phyloP scores from a whole-genome alignment of 2,113 vertebrate genomes.

The Dryoscopus gambensis region DNA sequence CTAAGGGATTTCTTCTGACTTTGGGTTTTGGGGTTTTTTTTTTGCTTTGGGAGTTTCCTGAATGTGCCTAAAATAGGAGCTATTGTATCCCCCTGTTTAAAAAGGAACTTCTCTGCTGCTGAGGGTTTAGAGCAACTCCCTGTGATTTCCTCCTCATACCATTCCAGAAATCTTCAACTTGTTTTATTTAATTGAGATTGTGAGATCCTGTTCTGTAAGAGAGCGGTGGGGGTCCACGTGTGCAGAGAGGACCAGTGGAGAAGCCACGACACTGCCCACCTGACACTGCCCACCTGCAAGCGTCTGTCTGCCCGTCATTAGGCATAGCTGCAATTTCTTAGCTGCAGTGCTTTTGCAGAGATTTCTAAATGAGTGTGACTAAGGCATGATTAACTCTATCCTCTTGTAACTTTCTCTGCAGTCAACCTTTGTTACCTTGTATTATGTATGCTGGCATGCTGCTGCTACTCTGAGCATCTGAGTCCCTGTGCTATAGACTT shows the following conservation, averaged over 20 bases:
- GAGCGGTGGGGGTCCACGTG: fast-evolving
- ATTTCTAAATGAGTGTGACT: not conserved
- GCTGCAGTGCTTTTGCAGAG: not conserved
- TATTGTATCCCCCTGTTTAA: not conserved
- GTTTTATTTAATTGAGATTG: not conserved
- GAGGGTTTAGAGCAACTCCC: not conserved
- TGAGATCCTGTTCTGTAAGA: not conserved
- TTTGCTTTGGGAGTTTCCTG: not conserved
- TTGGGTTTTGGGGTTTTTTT: not conserved
- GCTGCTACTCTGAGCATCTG: not conserved
- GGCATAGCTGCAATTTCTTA: not conserved
- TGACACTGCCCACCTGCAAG: fast-evolving
- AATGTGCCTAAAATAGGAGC: not conserved
- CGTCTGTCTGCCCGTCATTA: fast-evolving
- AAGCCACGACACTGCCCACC: not conserved
- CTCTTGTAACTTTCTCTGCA: not conserved
- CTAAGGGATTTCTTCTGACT: not conserved
- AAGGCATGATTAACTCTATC: not conserved
- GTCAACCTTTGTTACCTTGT: not conserved
- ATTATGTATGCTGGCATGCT: fast-evolving
- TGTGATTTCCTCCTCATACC: not conserved
- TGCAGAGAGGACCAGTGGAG: not conserved
- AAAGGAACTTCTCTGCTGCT: not conserved
- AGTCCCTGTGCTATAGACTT: not conserved
- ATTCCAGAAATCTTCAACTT: not conserved